Evolutionary conservation across 1,140 invertebrate genomes (phyloP).

Genomic region (Brachionus koreanus): DNA sequence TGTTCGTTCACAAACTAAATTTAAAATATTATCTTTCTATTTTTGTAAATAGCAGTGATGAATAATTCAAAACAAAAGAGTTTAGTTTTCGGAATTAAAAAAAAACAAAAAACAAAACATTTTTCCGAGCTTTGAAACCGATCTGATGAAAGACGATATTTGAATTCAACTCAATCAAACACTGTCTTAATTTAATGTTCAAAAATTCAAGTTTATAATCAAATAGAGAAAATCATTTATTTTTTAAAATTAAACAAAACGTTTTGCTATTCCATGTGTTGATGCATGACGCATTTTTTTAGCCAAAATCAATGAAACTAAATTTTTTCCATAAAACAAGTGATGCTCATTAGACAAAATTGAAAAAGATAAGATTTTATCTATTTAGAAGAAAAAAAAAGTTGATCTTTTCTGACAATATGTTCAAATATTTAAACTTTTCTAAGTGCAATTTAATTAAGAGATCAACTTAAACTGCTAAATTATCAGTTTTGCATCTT

Average conservation of each 20-base stretch:
- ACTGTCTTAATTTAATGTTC: background rate
- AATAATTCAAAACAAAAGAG: background rate
- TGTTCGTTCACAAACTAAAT: background rate
- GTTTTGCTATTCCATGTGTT: background rate
- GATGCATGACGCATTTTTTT: background rate
- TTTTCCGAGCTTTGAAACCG: background rate
- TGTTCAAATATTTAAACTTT: background rate
- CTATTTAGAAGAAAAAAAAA: background rate
- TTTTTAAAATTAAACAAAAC: background rate
- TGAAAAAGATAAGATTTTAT: background rate
- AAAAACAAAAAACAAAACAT: too few relatives aligned
- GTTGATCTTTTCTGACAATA: background rate
- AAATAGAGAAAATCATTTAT: background rate
- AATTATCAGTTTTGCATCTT: constrained; percentile 3
- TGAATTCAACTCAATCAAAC: background rate
- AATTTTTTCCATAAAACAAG: constrained; percentile 4
- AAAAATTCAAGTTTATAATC: background rate
- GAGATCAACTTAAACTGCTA: constrained; percentile 30
- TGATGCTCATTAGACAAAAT: background rate
- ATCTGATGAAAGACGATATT: constrained; percentile 1
- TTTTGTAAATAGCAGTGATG: background rate
- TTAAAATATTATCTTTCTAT: background rate
- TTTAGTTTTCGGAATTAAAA: background rate
- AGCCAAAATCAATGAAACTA: background rate
- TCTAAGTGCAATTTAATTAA: background rate